phyloP scores from a whole-genome alignment of 2,888 invertebrate genomes.

The Rhabditoides inermis region DNA sequence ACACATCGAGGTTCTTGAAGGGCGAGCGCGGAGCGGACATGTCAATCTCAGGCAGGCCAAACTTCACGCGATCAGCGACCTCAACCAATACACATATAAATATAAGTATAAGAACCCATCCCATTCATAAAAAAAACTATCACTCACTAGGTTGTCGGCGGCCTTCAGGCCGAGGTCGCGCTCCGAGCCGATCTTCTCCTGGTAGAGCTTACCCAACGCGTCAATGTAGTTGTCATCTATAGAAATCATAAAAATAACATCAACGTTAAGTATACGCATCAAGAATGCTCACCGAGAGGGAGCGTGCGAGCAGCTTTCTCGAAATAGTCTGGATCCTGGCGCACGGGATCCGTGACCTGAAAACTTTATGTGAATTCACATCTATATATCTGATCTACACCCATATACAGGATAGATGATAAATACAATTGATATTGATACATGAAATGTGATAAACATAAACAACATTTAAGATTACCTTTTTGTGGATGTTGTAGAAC shows the following conservation, averaged over 20 bases:
- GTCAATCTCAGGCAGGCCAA: conserved; percentile 45
- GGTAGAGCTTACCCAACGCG: conserved; percentile 37
- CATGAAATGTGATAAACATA: background rate
- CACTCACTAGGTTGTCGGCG: conserved; percentile 32
- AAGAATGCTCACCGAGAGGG: conserved; percentile 29
- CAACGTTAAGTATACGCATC: background rate
- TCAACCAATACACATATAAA: conserved; percentile 2
- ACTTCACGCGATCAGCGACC: conserved; percentile 29
- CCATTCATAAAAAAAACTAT: background rate
- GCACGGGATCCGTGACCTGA: conserved; percentile 42
- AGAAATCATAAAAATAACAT: background rate
- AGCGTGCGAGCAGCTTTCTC: conserved; percentile 42
- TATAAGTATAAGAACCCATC: background rate
- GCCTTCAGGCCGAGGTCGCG: conserved; percentile 45
- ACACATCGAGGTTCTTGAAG: conserved; percentile 37
- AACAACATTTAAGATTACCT: conserved; percentile 22
- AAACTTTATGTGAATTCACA: background rate
- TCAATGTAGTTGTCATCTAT: conserved; percentile 48
- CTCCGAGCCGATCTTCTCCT: conserved; percentile 47
- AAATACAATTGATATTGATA: too few species aligned
- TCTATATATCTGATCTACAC: background rate
- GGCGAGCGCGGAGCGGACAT: conserved; percentile 25
- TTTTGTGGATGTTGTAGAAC: conserved; percentile 45
- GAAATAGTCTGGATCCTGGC: conserved; percentile 47
- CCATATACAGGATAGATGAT: too few species aligned